Conservation (phyloP, 1,140 invertebrate genomes). For the Druon quercuslanigerum region DNA sequence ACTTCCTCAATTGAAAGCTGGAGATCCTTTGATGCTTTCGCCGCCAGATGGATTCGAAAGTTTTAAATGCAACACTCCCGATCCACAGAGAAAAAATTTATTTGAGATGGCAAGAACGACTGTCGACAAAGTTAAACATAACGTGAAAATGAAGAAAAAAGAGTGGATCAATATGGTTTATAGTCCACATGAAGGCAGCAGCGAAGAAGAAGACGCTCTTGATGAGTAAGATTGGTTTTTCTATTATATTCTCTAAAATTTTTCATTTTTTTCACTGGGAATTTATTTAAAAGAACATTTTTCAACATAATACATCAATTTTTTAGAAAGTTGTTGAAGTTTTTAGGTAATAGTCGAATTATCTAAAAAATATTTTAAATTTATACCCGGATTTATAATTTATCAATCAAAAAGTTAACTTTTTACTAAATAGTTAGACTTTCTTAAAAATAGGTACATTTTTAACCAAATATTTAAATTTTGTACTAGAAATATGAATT, state of each 20-base stretch:
- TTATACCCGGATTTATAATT: too few relatives aligned
- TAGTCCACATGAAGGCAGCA: slow-evolving; percentile 75
- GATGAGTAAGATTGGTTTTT: slow-evolving; percentile 71
- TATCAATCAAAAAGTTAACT: too few relatives aligned
- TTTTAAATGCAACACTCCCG: slow-evolving; percentile 81
- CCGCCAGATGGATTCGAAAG: slow-evolving; percentile 70
- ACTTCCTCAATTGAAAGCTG: slow-evolving; percentile 74
- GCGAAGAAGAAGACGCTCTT: slow-evolving; percentile 72
- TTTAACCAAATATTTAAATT: too few relatives aligned
- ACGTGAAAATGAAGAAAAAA: slow-evolving; percentile 78
- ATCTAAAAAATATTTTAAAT: too few relatives aligned
- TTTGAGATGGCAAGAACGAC: slow-evolving; percentile 74
- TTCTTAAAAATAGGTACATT: too few relatives aligned
- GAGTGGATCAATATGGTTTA: slow-evolving; percentile 83
- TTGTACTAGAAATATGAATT: too few relatives aligned
- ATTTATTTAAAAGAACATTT: too few relatives aligned
- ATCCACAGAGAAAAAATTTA: slow-evolving; percentile 81
- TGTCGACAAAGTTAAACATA: slow-evolving; percentile 78
- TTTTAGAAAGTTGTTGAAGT: too few relatives aligned
- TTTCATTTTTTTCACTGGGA: too few relatives aligned
- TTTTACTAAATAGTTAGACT: too few relatives aligned
- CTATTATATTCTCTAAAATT: background rate
- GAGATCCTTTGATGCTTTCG: slow-evolving; percentile 77
- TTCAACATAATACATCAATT: too few relatives aligned
- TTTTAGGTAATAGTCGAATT: too few relatives aligned